Evolutionary conservation across 2,797 vertebrate genomes (phyloP).

Genomic region (Rhadinocentrus ornatus): DNA sequence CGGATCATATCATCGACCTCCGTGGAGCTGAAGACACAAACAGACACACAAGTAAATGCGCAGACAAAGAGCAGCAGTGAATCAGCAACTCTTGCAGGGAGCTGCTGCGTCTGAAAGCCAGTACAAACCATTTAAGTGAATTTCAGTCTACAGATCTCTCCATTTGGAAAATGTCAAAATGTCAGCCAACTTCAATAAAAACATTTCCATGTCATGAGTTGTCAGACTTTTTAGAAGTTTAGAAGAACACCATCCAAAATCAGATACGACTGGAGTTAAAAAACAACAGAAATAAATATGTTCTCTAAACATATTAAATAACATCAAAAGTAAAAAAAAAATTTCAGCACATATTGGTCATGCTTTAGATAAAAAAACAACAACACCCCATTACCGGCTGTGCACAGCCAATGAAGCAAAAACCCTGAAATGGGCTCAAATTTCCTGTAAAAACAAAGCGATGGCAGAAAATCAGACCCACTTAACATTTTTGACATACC

Average conservation of each 20-base stretch:
- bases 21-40: conserved; percentile 85
- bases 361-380: conserved; percentile 7
- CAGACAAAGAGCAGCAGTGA: conserved; percentile 6
- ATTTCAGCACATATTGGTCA: background rate
- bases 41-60: conserved; percentile 15
- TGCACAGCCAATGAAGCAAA: conserved; percentile 3
- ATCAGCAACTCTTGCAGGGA: conserved; percentile 32
- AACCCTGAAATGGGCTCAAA: conserved; percentile 26
- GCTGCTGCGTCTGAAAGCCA: conserved; percentile 41
- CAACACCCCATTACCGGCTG: conserved; percentile 35
- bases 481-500: conserved; percentile 44
- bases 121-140: conserved; percentile 62
- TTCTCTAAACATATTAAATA: background rate
- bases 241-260: conserved; percentile 18
- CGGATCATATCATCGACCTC: conserved; percentile 98
- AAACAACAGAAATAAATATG: background rate
- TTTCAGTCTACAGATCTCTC: conserved; percentile 51
- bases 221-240: conserved; percentile 33
- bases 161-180: conserved; percentile 54
- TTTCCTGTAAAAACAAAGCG: conserved; percentile 50
- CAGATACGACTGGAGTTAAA: conserved; percentile 1
- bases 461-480: conserved; percentile 43
- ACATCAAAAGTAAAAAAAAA: background rate
- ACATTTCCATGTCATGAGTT: conserved; percentile 40
- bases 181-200: conserved; percentile 51